Evolutionary conservation across 1,140 invertebrate species (phyloP).

Genomic region (Apis cerana): DNA sequence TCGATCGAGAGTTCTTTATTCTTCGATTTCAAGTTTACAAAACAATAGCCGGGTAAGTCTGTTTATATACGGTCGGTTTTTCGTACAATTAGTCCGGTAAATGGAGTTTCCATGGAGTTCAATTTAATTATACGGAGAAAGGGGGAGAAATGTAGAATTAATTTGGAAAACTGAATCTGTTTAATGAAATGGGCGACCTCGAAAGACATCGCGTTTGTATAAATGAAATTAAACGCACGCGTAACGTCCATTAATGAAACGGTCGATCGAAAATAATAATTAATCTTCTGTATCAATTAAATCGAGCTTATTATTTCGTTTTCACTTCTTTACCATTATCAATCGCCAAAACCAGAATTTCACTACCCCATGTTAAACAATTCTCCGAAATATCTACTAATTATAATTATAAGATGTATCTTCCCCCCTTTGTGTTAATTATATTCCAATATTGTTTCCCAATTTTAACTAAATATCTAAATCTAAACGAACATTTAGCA

Average conservation of each 20-base stretch:
- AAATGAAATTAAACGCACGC: slow-evolving; percentile 18
- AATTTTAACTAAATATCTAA: too few species aligned
- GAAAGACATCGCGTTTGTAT: slow-evolving; percentile 1
- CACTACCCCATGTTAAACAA: too few species aligned
- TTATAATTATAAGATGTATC: too few species aligned
- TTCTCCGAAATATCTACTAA: too few species aligned
- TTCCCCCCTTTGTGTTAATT: too few species aligned
- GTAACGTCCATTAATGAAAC: slow-evolving; percentile 11
- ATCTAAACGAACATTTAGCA: too few species aligned
- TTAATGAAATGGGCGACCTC: slow-evolving; percentile 16
- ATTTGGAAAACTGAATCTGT: slow-evolving; percentile 16
- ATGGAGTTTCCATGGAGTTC: background rate
- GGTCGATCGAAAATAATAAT: slow-evolving; percentile 4
- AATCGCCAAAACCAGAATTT: background rate
- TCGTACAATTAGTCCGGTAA: background rate
- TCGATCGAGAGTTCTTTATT: background rate
- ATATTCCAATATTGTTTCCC: too few species aligned
- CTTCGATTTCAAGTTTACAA: background rate
- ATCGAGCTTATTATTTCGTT: slow-evolving; percentile 4
- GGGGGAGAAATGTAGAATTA: background rate
- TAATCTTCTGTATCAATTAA: slow-evolving; percentile 11
- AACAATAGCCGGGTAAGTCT: background rate
- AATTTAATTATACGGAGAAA: background rate
- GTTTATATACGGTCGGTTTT: background rate
- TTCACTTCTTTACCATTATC: background rate